Percentiles rank a stretch among this genome's conserved stretches.
Evolutionary conservation across 2,797 vertebrate genomes (phyloP).

Genomic region (Apodemus agrarius): DNA sequence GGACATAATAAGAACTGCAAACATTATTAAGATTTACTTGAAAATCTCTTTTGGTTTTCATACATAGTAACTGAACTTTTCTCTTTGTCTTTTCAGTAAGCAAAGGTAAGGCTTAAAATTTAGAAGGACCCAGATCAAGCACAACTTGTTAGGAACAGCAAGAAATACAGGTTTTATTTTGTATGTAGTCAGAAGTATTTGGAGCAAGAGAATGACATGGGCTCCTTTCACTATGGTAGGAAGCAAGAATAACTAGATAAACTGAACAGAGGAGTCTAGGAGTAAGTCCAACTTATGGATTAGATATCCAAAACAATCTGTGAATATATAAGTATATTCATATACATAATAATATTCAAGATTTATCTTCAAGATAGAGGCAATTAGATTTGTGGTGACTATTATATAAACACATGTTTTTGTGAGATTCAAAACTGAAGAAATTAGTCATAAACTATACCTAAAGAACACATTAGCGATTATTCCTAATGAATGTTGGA

Average conservation of each 20-base stretch:
- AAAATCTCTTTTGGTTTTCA: slow-evolving; percentile 47
- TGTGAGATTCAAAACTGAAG: slow-evolving; percentile 31
- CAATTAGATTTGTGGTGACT: background rate
- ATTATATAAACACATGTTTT: background rate
- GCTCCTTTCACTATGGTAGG: background rate
- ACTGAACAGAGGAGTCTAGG: background rate
- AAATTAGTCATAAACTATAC: background rate
- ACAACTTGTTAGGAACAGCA: background rate
- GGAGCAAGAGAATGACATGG: background rate
- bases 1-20: slow-evolving; percentile 9
- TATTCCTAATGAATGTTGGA: background rate
- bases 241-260: background rate
- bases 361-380: background rate
- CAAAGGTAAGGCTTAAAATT: background rate
- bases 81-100: background rate
- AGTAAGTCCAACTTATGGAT: background rate
- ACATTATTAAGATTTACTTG: background rate
- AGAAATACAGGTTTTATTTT: background rate
- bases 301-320: background rate
- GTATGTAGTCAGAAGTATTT: slow-evolving; percentile 6
- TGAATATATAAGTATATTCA: background rate
- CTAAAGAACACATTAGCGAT: background rate
- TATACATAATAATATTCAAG: background rate
- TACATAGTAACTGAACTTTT: background rate
- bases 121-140: background rate